These are phyloP conservation scores for Ectropis crepuscularia DNA, from an alignment of 2,888 invertebrate species.

Conservation along the genomic window DNA sequence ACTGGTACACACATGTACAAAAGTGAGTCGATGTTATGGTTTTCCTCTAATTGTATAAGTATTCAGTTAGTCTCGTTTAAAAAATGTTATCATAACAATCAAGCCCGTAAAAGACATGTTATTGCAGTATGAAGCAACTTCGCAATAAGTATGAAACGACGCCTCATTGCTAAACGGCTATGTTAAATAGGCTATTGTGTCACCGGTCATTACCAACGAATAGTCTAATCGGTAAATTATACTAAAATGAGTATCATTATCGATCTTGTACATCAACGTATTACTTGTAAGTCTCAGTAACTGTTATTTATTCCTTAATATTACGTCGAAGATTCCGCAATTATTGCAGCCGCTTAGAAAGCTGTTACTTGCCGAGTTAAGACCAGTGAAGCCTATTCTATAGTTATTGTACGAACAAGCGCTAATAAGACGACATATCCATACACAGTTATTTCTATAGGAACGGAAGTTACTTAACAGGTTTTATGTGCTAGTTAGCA, in stretches of 20 bases:
- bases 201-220: slow-evolving; percentile 19
- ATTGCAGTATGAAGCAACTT: neutral
- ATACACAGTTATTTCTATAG: too few species aligned
- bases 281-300: neutral
- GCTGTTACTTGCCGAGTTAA: neutral
- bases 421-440: too few species aligned
- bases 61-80: neutral
- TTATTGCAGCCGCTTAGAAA: slow-evolving; percentile 14
- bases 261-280: slow-evolving; percentile 11
- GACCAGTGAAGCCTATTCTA: neutral
- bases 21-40: neutral
- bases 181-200: slow-evolving; percentile 22
- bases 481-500: too few species aligned
- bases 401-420: neutral
- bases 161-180: slow-evolving; percentile 13
- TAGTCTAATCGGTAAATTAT: slow-evolving; percentile 26
- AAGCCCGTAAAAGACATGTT: neutral
- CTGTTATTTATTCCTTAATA: slow-evolving; percentile 1
- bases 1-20: neutral
- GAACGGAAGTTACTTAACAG: too few species aligned
- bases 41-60: slow-evolving; percentile 1
- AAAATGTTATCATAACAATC: slow-evolving; percentile 7
- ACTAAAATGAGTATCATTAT: slow-evolving; percentile 30
- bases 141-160: neutral
- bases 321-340: slow-evolving; percentile 19